phyloP scores from a whole-genome alignment of 2,888 invertebrate genomes.

The Machimus atricapillus region DNA sequence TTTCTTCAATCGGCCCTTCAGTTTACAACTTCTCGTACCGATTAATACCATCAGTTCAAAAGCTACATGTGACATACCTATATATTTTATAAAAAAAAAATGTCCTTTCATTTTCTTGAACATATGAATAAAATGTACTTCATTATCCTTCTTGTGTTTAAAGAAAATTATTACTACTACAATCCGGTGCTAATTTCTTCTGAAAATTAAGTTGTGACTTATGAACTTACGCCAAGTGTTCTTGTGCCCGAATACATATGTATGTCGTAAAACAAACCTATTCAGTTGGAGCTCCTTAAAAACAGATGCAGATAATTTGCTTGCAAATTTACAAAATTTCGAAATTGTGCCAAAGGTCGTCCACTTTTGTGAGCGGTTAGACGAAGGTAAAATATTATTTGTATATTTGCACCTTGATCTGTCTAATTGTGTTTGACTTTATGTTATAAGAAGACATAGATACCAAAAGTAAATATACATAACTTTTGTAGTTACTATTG shows the following conservation, averaged over 20 bases:
- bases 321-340: background rate
- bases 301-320: background rate
- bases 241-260: too few relatives aligned
- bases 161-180: background rate
- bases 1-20: too few relatives aligned
- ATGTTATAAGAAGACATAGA: background rate
- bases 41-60: too few relatives aligned
- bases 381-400: background rate
- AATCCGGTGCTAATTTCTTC: background rate
- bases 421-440: background rate
- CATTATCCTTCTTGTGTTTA: background rate
- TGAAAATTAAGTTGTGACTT: background rate
- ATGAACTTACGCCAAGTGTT: background rate
- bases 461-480: background rate
- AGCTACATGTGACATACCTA: too few relatives aligned
- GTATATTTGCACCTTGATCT: background rate
- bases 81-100: too few relatives aligned
- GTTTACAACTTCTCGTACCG: too few relatives aligned
- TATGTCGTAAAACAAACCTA: background rate
- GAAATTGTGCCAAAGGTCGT: background rate
- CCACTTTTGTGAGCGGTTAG: background rate
- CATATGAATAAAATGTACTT: too few relatives aligned
- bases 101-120: too few relatives aligned
- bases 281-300: background rate
- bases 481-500: background rate